phyloP scores from a whole-genome alignment of 2,888 invertebrate species.

The Anthoptus insignis region DNA sequence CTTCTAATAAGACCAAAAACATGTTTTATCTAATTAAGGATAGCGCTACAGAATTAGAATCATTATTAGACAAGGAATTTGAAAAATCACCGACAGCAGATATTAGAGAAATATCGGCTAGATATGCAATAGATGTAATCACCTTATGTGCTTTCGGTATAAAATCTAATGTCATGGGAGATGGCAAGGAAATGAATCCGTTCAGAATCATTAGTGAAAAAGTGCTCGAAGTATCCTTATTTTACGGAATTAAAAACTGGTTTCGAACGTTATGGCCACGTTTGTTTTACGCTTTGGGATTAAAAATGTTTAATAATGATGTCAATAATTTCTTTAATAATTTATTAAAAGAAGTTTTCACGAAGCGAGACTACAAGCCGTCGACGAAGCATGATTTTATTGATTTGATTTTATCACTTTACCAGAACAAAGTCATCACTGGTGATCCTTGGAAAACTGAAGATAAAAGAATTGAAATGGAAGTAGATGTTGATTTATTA shows the following conservation, averaged over 20 bases:
- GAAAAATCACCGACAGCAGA: conserved; percentile 51
- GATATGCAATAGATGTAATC: conserved; percentile 66
- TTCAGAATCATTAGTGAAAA: conserved; percentile 56
- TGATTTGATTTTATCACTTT: conserved; percentile 59
- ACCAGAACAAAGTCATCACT: conserved; percentile 53
- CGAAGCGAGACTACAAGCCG: conserved; percentile 55
- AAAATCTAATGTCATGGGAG: conserved; percentile 57
- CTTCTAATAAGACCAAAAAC: conserved; percentile 65
- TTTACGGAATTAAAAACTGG: conserved; percentile 51
- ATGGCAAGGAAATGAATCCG: conserved; percentile 51
- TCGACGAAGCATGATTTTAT: conserved; percentile 61
- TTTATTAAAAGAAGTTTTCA: conserved; percentile 56
- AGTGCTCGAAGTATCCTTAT: conserved; percentile 54
- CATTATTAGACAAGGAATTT: conserved; percentile 53
- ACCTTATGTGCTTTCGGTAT: conserved; percentile 65
- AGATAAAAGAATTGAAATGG: conserved; percentile 22
- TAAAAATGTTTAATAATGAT: conserved; percentile 52
- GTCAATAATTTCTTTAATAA: conserved; percentile 56
- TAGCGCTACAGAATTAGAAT: conserved; percentile 57
- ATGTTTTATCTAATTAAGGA: conserved; percentile 69
- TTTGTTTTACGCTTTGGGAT: conserved; percentile 61
- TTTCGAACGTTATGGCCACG: conserved; percentile 59
- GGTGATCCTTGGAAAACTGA: conserved; percentile 56
- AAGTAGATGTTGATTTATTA: conserved; percentile 72
- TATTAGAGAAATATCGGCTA: conserved; percentile 52